A percentile compares a stretch with the other conserved stretches of the same genome.
phyloP scores from a whole-genome alignment of 1,140 invertebrate genomes.

The Archivesica marissinica region DNA sequence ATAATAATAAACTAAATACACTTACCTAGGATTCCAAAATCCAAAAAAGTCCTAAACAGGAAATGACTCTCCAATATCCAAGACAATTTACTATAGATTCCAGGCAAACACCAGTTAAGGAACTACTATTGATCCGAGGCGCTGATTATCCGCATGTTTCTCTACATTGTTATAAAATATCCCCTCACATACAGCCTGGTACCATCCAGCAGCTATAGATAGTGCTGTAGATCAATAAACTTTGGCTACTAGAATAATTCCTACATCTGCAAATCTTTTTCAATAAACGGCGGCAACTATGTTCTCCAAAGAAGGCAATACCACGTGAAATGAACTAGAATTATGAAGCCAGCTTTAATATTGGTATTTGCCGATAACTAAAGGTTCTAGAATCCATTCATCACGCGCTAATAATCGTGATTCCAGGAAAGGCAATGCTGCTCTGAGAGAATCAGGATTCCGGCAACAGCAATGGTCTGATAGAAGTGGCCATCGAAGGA shows the following conservation, averaged over 20 bases:
- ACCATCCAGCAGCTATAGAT: not conserved
- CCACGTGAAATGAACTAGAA: not conserved
- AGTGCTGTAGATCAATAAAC: not conserved
- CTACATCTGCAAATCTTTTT: conserved; percentile 10
- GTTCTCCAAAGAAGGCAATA: not conserved
- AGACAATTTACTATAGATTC: not conserved
- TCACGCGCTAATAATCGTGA: not conserved
- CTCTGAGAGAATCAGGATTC: not conserved
- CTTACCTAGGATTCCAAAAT: not conserved
- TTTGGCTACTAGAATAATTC: not conserved
- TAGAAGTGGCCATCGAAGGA: no score
- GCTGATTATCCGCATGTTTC: not conserved
- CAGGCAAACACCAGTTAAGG: not conserved
- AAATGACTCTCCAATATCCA: not conserved
- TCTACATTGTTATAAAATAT: conserved; percentile 21
- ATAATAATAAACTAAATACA: no score
- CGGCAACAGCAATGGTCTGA: not conserved
- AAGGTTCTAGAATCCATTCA: not conserved
- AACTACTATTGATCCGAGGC: not conserved
- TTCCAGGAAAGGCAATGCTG: not conserved
- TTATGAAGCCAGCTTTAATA: conserved; percentile 7
- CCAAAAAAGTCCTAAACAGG: not conserved
- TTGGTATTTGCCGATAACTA: conserved; percentile 42
- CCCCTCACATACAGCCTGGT: conserved; percentile 14
- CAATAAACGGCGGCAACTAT: not conserved